These are phyloP conservation scores for Entelurus aequoreus DNA, from an alignment of 2,113 vertebrate genomes.

Conservation along the genomic window DNA sequence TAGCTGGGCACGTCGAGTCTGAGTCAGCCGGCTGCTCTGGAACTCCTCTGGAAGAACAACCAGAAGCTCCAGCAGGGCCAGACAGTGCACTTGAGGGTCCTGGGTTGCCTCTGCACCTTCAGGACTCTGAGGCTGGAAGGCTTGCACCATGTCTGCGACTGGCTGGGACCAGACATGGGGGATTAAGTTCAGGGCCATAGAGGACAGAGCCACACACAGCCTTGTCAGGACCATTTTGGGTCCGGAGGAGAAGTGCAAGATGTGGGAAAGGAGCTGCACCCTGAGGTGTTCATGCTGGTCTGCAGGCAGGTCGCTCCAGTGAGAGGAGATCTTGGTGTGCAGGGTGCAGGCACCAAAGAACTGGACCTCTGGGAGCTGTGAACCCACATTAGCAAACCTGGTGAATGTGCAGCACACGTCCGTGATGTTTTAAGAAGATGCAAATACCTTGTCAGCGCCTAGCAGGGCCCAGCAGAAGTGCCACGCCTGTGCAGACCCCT, in stretches of 20 bases:
- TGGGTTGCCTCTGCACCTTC: conserved; percentile 56
- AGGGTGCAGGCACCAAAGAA: conserved; percentile 96
- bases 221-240: conserved; percentile 94
- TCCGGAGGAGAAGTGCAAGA: conserved; percentile 84
- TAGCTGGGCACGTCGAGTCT: conserved; percentile 81
- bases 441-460: conserved; percentile 78
- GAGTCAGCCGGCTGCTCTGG: conserved; percentile 85
- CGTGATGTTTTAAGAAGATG: not conserved
- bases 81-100: conserved; percentile 74
- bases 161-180: conserved; percentile 88
- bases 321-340: conserved; percentile 90
- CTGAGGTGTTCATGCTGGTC: conserved; percentile 87
- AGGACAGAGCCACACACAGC: conserved; percentile 89
- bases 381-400: not conserved
- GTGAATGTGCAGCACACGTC: not conserved
- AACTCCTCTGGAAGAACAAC: conserved; percentile 94
- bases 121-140: conserved; percentile 78
- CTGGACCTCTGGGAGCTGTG: conserved; percentile 89
- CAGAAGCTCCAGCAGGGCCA: conserved; percentile 88
- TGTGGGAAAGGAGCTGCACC: conserved; percentile 87
- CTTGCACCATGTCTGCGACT: conserved; percentile 86
- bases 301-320: conserved; percentile 86
- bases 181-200: conserved; percentile 89
- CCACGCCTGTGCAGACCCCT: conserved; percentile 91
- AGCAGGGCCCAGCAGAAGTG: conserved; percentile 95